Conservation (phyloP, 2,797 vertebrate genomes). For the Myioborus melanocephalus region DNA sequence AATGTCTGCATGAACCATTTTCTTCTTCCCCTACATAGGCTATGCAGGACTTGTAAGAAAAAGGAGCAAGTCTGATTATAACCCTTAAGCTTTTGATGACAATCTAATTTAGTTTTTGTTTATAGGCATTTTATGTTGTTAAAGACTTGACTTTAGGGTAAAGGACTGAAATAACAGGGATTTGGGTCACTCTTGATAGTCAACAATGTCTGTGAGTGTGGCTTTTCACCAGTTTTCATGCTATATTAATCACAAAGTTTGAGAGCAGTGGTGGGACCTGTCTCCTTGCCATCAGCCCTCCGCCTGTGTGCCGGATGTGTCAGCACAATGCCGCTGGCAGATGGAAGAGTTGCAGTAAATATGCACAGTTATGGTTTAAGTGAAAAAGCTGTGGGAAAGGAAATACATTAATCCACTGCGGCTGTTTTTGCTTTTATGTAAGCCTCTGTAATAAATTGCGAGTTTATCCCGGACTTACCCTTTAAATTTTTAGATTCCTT, state of each 20-base stretch:
- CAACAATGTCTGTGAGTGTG: neutral
- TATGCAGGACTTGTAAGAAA: neutral
- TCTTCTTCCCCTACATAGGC: neutral
- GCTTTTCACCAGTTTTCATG: neutral
- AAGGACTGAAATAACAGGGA: neutral
- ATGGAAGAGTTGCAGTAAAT: constrained; percentile 39
- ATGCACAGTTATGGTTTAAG: constrained; percentile 43
- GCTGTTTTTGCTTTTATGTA: constrained; percentile 58
- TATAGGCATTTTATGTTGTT: neutral
- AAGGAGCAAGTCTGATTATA: neutral
- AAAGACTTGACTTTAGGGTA: neutral
- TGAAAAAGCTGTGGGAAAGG: constrained; percentile 62
- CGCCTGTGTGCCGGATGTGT: neutral
- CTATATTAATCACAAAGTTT: neutral
- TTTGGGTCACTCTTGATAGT: neutral
- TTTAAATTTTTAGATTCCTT: constrained; percentile 21
- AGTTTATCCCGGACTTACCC: constrained; percentile 31
- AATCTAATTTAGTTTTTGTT: neutral
- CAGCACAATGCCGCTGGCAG: constrained; percentile 21
- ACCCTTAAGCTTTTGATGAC: neutral
- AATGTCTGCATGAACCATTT: neutral
- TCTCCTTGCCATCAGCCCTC: neutral
- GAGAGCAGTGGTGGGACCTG: neutral
- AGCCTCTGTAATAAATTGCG: constrained; percentile 39
- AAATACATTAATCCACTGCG: constrained; percentile 47